phyloP scores from a whole-genome alignment of 2,888 invertebrate genomes.

The Tachina grossa region DNA sequence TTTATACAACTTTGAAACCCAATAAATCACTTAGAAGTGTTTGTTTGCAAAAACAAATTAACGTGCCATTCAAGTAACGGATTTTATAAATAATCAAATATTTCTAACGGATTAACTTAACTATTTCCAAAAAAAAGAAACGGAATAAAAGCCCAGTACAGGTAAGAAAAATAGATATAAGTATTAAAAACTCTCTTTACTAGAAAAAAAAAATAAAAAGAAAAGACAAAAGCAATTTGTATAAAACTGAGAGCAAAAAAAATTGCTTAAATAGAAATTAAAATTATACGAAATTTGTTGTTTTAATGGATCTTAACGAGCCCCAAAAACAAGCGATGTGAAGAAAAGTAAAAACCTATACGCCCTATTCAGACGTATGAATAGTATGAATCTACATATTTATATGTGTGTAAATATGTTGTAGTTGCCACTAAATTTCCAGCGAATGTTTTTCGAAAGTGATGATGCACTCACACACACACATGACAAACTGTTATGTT shows the following conservation, averaged over 20 bases:
- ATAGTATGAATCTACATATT: neutral
- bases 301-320: constrained; percentile 1
- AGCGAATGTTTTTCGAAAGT: constrained; percentile 64
- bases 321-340: constrained; percentile 36
- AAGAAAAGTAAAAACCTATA: constrained; percentile 43
- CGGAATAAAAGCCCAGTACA: constrained; percentile 50
- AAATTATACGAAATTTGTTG: neutral
- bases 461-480: constrained; percentile 56
- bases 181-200: neutral
- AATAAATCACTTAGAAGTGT: constrained; percentile 66
- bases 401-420: neutral
- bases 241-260: constrained; percentile 2
- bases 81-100: constrained; percentile 62
- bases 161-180: constrained; percentile 54
- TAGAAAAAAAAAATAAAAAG: constrained; percentile 62
- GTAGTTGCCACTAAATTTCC: constrained; percentile 34
- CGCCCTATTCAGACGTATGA: constrained; percentile 16
- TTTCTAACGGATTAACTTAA: constrained; percentile 67
- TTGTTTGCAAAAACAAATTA: constrained; percentile 71
- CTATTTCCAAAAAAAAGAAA: constrained; percentile 11
- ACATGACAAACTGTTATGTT: constrained; percentile 26
- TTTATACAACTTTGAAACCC: constrained; percentile 43
- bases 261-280: constrained; percentile 5
- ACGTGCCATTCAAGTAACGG: constrained; percentile 70
- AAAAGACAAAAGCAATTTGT: neutral